Evolutionary conservation across 1,140 invertebrate genomes (phyloP), one percentile per base, ranked within the genome.

Genomic region (Battus philenor): DNA sequence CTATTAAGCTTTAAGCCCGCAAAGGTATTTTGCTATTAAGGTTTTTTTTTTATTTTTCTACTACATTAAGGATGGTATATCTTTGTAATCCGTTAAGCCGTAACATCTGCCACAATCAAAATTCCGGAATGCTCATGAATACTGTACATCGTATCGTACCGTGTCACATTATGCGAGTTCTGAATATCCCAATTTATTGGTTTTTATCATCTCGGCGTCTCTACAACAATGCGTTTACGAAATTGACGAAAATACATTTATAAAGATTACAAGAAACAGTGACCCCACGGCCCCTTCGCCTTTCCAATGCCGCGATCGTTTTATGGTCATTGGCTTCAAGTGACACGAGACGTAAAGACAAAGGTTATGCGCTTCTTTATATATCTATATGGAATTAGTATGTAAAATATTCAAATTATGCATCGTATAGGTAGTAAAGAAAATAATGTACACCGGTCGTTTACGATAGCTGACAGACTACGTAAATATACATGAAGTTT

Each of bases 321-420:
- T 39, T 39, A 39, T 27, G 36, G 13, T 24, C 9, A 27, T 26
- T 39, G 36, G 36, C 22, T 10, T 22, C 12, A 4, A 39, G n/a
- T 39, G 22, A 39, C 36, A 15, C 13, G 11, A 12, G 36, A 26
- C 20, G 18, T 39, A 39, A 24, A 38, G 27, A 39, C 36, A 39
- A 39, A 39, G 36, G 36, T 27, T 27, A 26, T 27, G 22, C 22
- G 9, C 16, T 15, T 9, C 9, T 22, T 38, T 17, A n/a, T 31
- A 33, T 33, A 4, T 22, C 10, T 11, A 12, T 10, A 13, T 13
- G 8, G 8, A 15, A 39, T 39, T 39, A 39, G 36, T 39, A 39
- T 39, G 36, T 27, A 39, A 39, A 7, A 39, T 39, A 39, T 39
- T 39, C 36, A 39, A 39, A 39, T 39, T 41, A 41, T 41, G 38